phyloP scores from a whole-genome alignment of 2,888 invertebrate species.

The Trachelus tabidus region DNA sequence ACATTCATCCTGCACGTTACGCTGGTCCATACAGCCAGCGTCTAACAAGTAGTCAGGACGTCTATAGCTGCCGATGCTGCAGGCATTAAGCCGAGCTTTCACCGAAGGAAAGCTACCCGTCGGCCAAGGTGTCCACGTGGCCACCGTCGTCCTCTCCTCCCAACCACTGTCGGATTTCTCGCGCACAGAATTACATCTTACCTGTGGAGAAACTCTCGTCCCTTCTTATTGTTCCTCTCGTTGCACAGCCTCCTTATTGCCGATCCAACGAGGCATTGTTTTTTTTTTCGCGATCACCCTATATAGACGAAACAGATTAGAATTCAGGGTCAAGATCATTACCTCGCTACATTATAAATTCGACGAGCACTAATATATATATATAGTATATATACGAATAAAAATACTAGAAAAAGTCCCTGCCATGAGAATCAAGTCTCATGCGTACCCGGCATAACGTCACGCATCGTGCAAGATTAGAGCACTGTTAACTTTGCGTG shows the following conservation, averaged over 20 bases:
- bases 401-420: neutral
- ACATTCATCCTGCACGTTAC: neutral
- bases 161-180: neutral
- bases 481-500: neutral
- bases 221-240: neutral
- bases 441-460: neutral
- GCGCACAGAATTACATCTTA: neutral
- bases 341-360: neutral
- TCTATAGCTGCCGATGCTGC: neutral
- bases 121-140: conserved; percentile 44
- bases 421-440: neutral
- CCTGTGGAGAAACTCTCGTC: neutral
- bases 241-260: neutral
- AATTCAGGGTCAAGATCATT: neutral
- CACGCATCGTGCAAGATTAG: neutral
- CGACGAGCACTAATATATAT: no score
- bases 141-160: neutral
- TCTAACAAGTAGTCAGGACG: neutral
- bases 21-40: neutral
- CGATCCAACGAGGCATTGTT: neutral
- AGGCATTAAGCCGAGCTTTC: conserved; percentile 42
- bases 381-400: neutral
- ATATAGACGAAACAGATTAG: neutral
- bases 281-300: neutral
- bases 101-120: conserved; percentile 57